Conservation (phyloP, 2,797 vertebrate species). For the Pseudomugil gertrudae region DNA sequence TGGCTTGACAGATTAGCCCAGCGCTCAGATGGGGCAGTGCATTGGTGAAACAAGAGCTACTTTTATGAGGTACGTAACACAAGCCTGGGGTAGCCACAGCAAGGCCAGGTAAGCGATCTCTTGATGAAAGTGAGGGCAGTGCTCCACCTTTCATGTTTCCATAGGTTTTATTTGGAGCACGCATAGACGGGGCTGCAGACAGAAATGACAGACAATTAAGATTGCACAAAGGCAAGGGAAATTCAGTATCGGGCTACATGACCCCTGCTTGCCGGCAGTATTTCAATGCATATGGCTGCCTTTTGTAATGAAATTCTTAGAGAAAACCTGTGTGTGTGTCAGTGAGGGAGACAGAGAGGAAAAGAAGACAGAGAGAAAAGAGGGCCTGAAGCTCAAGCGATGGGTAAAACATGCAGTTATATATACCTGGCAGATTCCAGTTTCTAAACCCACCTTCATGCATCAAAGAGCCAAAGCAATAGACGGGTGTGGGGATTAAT, state of each 20-base stretch:
- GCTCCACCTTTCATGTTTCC: slow-evolving; percentile 90
- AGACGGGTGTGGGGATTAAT: slow-evolving; percentile 83
- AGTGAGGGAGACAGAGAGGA: slow-evolving; percentile 44
- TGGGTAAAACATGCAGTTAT: slow-evolving; percentile 81
- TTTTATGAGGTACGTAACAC: slow-evolving; percentile 84
- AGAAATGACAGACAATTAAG: slow-evolving; percentile 87
- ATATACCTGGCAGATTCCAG: slow-evolving; percentile 81
- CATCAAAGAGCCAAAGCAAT: slow-evolving; percentile 83
- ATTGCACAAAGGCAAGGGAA: slow-evolving; percentile 82
- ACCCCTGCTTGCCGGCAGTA: slow-evolving; percentile 79
- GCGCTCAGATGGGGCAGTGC: slow-evolving; percentile 81
- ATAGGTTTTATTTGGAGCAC: slow-evolving; percentile 87
- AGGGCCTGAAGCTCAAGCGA: slow-evolving; percentile 78
- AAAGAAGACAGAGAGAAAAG: slow-evolving; percentile 56
- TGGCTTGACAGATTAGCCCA: slow-evolving; percentile 85
- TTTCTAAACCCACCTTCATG: slow-evolving; percentile 82
- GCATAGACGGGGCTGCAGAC: slow-evolving; percentile 80
- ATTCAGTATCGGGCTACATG: slow-evolving; percentile 84
- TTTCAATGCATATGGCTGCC: slow-evolving; percentile 84
- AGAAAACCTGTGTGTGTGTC: slow-evolving; percentile 72
- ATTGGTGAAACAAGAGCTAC: slow-evolving; percentile 86
- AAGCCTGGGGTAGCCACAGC: slow-evolving; percentile 83
- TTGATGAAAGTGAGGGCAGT: slow-evolving; percentile 85
- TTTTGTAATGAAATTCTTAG: slow-evolving; percentile 87
- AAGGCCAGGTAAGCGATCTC: slow-evolving; percentile 85